Evolutionary conservation across 2,113 vertebrate genomes (phyloP), one percentile per base, ranked within the genome.

Genomic region (Dicentrarchus labrax): DNA sequence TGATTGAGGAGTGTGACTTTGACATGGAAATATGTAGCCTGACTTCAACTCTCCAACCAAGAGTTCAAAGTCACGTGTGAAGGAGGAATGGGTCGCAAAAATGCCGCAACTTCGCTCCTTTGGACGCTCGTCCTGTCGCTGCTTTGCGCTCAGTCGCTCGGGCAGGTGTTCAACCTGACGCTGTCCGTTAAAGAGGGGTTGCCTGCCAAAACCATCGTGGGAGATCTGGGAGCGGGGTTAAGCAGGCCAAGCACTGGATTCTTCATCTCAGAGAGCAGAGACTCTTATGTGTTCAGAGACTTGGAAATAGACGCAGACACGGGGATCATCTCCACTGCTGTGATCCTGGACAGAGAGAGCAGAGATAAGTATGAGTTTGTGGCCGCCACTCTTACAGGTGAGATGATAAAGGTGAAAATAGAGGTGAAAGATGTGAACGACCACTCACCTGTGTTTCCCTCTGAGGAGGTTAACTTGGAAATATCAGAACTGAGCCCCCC

Each of bases 391-490:
- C 93, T 97, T 57, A 94, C 90, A 7, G 97, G 97, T 16, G 96
- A 96, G 54, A 92, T 98, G 91, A 96, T 98, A 50, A 95, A 94
- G 88, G 97, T 98, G 85, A 96, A 91, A 15, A 96, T 99, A 60
- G 65, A 83, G 5, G 97, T 99, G 21, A 83, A 88, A 51, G 98
- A 99, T 68, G 96, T 97, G 66, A 99, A 99, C 78, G 98, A 98
- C 86, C 96, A 97, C 71, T 84, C 95, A 0, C 98, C 98, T 0
- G 85, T 90, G 43, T 99, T 98, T 47, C 94, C 96, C 0, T 86
- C 89, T 1, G 91, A 92, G 39, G 74, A 45, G 11, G 71, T 96
- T n/a, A 88, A 87, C 3, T 86, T 99, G 51, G 91, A 96, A 8
- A 82, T 98, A 22, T 98, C 97, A 0, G 98, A 99, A 76, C 90